Evolutionary conservation across 1,140 invertebrate species (phyloP).

Genomic region (Panagrolaimus sp.): DNA sequence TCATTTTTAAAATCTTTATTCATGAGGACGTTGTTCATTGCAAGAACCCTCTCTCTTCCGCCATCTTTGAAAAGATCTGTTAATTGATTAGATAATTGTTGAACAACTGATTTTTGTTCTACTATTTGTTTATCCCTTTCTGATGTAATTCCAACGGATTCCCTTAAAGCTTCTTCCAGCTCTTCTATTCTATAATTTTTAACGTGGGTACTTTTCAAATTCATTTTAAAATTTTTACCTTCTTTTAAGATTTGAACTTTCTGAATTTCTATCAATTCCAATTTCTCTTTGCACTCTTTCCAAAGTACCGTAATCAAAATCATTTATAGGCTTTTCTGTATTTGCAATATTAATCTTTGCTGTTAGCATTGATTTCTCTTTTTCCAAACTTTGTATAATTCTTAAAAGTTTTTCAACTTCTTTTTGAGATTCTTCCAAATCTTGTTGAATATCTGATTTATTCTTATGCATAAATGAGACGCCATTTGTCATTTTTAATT

Average conservation of each 20-base stretch:
- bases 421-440: conserved; percentile 33
- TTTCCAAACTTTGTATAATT: conserved; percentile 30
- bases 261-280: neutral
- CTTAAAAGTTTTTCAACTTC: conserved; percentile 29
- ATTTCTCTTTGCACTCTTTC: conserved; percentile 1
- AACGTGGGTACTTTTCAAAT: neutral
- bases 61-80: conserved; percentile 34
- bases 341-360: conserved; percentile 3
- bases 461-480: neutral
- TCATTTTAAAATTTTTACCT: neutral
- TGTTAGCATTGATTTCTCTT: conserved; percentile 22
- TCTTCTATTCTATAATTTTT: conserved; percentile 34
- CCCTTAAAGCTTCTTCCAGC: conserved; percentile 40
- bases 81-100: conserved; percentile 35
- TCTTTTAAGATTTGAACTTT: neutral
- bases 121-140: conserved; percentile 33
- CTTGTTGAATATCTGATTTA: conserved; percentile 11
- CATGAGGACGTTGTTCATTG: conserved; percentile 11
- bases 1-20: conserved; percentile 27
- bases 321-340: neutral
- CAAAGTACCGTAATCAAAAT: neutral
- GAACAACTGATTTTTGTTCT: conserved; percentile 37
- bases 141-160: conserved; percentile 46
- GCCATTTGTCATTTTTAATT: conserved; percentile 20
- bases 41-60: conserved; percentile 16